Conservation (phyloP, 2,797 vertebrate genomes). For the Sylvia borin region DNA sequence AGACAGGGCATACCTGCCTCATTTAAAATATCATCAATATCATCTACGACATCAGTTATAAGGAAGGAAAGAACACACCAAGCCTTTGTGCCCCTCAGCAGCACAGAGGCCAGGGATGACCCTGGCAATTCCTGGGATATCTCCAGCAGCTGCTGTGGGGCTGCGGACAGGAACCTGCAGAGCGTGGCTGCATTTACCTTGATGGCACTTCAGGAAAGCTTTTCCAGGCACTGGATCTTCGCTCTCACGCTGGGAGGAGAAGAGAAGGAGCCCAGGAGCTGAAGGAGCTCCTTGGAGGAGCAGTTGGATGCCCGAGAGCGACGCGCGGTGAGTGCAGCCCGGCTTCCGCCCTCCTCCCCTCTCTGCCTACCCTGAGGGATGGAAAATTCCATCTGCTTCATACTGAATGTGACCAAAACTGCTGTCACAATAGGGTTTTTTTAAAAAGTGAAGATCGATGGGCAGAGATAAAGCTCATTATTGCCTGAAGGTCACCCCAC, state of each 20-base stretch:
- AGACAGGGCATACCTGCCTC: not conserved
- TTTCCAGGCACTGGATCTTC: not conserved
- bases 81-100: not conserved
- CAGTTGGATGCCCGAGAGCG: not conserved
- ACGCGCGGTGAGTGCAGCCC: not conserved
- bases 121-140: not conserved
- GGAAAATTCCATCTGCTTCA: constrained; percentile 65
- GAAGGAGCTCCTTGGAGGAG: not conserved
- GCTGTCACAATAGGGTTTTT: not conserved
- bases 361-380: constrained; percentile 26
- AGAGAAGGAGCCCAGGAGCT: not conserved
- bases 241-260: not conserved
- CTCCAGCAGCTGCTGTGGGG: not conserved
- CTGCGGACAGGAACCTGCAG: not conserved
- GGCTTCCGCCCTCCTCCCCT: not conserved
- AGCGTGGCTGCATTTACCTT: not conserved
- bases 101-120: not conserved
- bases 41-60: accelerated
- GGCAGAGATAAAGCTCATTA: constrained; percentile 40
- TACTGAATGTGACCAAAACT: constrained; percentile 1
- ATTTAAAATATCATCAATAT: not conserved
- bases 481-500: constrained; percentile 19
- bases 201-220: not conserved
- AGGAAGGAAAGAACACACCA: not conserved
- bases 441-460: not conserved